phyloP scores from a whole-genome alignment of 1,140 invertebrate genomes.

The Eupristina koningsbergeri region DNA sequence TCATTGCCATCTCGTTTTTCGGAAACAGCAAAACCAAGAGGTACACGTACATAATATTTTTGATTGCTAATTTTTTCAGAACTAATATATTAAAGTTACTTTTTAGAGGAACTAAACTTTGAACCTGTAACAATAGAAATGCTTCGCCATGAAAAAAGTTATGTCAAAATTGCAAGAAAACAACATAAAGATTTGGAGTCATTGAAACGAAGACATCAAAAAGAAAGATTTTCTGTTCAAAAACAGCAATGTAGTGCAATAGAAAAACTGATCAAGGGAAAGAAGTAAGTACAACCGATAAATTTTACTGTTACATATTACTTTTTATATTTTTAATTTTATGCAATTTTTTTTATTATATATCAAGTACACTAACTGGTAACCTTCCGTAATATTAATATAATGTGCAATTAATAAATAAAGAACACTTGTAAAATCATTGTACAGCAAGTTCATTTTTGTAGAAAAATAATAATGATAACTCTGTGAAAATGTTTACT shows the following conservation, averaged over 20 bases:
- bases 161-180: slow-evolving; percentile 94
- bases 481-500: too few species aligned
- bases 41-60: slow-evolving; percentile 17
- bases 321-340: too few species aligned
- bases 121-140: slow-evolving; percentile 94
- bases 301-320: too few species aligned
- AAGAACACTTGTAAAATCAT: too few species aligned
- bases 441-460: too few species aligned
- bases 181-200: slow-evolving; percentile 96
- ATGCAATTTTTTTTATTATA: too few species aligned
- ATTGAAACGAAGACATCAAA: slow-evolving; percentile 92
- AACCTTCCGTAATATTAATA: too few species aligned
- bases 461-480: too few species aligned
- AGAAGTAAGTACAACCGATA: slow-evolving; percentile 79
- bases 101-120: slow-evolving; percentile 82
- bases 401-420: too few species aligned
- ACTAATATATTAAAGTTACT: slow-evolving; percentile 47
- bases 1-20: slow-evolving; percentile 63
- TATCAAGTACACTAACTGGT: too few species aligned
- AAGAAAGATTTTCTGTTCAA: slow-evolving; percentile 92
- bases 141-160: slow-evolving; percentile 92
- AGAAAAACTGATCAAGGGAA: slow-evolving; percentile 95
- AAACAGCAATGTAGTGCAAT: slow-evolving; percentile 95
- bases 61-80: neutral
- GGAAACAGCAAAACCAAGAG: slow-evolving; percentile 66